phyloP scores from a whole-genome alignment of 2,113 vertebrate species.

The Thalassarche chlororhynchos region DNA sequence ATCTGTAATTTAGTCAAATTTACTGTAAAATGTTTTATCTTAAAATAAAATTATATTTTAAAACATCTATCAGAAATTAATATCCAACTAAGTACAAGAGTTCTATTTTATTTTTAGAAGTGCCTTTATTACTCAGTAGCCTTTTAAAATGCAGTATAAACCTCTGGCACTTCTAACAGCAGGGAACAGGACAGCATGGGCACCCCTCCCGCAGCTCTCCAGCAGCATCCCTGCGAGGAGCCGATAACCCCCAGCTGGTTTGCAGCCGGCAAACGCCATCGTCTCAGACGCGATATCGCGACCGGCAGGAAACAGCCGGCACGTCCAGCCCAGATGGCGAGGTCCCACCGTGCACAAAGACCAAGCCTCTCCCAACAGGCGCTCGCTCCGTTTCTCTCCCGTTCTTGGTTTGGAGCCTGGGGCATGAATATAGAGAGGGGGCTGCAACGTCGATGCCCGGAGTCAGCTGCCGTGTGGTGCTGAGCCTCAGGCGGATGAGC shows the following conservation, averaged over 20 bases:
- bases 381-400: fast-evolving
- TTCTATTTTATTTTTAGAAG: neutral
- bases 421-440: neutral
- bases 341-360: no score
- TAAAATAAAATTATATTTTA: neutral
- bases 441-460: fast-evolving
- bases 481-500: no score
- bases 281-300: fast-evolving
- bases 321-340: fast-evolving
- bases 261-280: fast-evolving
- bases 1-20: neutral
- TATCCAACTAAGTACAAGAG: neutral
- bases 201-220: neutral
- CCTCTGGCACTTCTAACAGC: neutral
- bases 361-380: neutral
- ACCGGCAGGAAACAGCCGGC: neutral
- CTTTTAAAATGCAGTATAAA: neutral
- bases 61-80: neutral
- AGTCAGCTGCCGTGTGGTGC: no score
- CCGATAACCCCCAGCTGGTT: neutral
- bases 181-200: neutral
- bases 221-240: neutral
- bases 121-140: fast-evolving
- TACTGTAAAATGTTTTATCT: neutral
- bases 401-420: neutral